These are phyloP conservation scores for Aplidium turbinatum DNA, from an alignment of 23 tunicate genomes.

Conservation along the genomic window DNA sequence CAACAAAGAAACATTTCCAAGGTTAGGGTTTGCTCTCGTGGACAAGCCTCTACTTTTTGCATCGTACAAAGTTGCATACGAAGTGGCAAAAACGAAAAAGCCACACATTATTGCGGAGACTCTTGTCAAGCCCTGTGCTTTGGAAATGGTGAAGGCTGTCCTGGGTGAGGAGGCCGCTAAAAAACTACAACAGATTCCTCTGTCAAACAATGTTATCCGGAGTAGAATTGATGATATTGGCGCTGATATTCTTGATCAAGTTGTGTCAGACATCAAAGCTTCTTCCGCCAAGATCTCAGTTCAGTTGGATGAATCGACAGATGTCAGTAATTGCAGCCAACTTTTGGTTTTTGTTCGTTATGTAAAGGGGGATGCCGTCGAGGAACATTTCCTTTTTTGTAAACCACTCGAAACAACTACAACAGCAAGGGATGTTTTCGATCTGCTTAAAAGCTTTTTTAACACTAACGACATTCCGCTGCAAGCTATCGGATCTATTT, in stretches of 20 bases:
- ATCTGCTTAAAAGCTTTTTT: constrained; percentile 4
- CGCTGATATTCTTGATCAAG: constrained; percentile 29
- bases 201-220: constrained; percentile 22
- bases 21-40: constrained; percentile 19
- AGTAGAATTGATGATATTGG: constrained; percentile 20
- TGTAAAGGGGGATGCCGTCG: neutral
- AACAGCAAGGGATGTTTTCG: too few relatives aligned
- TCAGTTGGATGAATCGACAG: constrained; percentile 27
- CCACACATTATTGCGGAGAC: constrained; percentile 5
- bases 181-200: constrained; percentile 20
- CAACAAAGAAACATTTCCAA: neutral
- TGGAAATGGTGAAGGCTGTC: constrained; percentile 10
- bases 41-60: constrained; percentile 31
- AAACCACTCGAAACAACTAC: constrained; percentile 16
- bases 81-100: constrained; percentile 16
- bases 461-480: constrained; percentile 3
- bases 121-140: constrained; percentile 18
- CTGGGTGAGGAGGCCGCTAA: constrained; percentile 14
- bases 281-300: constrained; percentile 11
- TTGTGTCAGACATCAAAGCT: constrained; percentile 18
- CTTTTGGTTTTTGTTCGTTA: constrained; percentile 19
- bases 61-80: constrained; percentile 32
- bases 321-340: constrained; percentile 25
- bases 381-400: constrained; percentile 16
- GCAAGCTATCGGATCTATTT: too few relatives aligned